These are phyloP conservation scores for Epistrophella euchroma DNA, from an alignment of 2,888 invertebrate genomes.

Conservation along the genomic window DNA sequence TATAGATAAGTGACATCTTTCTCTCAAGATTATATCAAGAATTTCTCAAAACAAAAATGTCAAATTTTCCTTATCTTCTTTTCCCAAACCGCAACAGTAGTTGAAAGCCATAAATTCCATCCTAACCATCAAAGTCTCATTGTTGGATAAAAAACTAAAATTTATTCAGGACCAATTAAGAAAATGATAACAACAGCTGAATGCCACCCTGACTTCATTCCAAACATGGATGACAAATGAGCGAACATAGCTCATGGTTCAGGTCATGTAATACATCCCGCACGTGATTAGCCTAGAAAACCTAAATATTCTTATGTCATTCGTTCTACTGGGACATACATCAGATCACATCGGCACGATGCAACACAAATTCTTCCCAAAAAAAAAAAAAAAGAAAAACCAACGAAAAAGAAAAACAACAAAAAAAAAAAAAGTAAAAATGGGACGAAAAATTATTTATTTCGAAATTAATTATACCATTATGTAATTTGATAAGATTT, in stretches of 20 bases:
- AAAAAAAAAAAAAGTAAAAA: too few species aligned
- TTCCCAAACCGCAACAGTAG: constrained; percentile 25
- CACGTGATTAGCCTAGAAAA: constrained; percentile 45
- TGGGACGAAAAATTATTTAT: constrained; percentile 56
- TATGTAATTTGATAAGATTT: constrained; percentile 82
- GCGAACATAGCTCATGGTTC: constrained; percentile 6
- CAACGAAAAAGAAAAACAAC: too few species aligned
- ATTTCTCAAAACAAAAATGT: constrained; percentile 5
- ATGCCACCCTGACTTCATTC: constrained; percentile 41
- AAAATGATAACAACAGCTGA: constrained; percentile 26
- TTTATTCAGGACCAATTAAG: constrained; percentile 58
- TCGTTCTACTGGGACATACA: constrained; percentile 19
- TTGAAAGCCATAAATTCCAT: constrained; percentile 33
- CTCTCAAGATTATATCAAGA: not conserved
- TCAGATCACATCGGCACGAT: constrained; percentile 5
- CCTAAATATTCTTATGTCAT: constrained; percentile 23
- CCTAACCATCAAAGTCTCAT: constrained; percentile 1
- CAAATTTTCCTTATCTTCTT: not conserved
- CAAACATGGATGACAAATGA: constrained; percentile 45
- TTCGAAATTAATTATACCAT: constrained; percentile 83
- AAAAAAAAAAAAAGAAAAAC: not conserved
- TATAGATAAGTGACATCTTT: not conserved
- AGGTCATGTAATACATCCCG: constrained; percentile 7
- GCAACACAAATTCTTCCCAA: constrained; percentile 12
- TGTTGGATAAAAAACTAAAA: constrained; percentile 21